Evolutionary conservation across 2,888 invertebrate species (phyloP).

Genomic region (Leptogaster cylindrica): DNA sequence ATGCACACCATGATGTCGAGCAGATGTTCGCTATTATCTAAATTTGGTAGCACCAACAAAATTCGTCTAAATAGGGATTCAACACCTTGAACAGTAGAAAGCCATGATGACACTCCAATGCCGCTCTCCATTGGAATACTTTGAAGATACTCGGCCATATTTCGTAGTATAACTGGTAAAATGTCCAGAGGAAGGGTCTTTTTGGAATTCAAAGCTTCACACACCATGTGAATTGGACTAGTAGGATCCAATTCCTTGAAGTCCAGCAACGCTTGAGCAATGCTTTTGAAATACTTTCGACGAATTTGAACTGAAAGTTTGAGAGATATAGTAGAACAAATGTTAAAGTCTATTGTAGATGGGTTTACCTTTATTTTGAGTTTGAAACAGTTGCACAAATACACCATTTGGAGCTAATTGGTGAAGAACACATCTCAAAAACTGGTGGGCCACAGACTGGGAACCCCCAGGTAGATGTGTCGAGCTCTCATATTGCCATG

Average conservation of each 20-base stretch:
- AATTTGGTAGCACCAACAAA: conserved; percentile 70
- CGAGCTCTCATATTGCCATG: conserved; percentile 88
- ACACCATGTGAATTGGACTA: conserved; percentile 87
- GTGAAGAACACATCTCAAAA: conserved; percentile 93
- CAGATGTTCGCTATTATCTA: conserved; percentile 75
- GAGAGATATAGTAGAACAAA: background rate
- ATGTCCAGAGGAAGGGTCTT: conserved; percentile 75
- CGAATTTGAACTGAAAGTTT: conserved; percentile 62
- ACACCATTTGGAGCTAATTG: conserved; percentile 97
- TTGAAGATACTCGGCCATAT: conserved; percentile 92
- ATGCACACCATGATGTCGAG: conserved; percentile 78
- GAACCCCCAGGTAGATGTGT: conserved; percentile 93
- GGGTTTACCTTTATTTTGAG: conserved; percentile 77
- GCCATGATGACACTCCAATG: conserved; percentile 76
- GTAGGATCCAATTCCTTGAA: conserved; percentile 96
- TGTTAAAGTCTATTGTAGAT: background rate
- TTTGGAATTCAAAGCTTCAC: conserved; percentile 75
- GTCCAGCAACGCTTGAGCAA: conserved; percentile 91
- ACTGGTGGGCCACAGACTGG: conserved; percentile 95
- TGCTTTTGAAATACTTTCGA: conserved; percentile 89
- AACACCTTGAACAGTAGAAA: conserved; percentile 80
- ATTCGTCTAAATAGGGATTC: conserved; percentile 85
- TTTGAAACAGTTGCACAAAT: conserved; percentile 94
- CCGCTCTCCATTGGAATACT: conserved; percentile 85
- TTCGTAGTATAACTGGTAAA: conserved; percentile 81